phyloP scores from a whole-genome alignment of 2,113 vertebrate species.

The Oncorhynchus nerka region DNA sequence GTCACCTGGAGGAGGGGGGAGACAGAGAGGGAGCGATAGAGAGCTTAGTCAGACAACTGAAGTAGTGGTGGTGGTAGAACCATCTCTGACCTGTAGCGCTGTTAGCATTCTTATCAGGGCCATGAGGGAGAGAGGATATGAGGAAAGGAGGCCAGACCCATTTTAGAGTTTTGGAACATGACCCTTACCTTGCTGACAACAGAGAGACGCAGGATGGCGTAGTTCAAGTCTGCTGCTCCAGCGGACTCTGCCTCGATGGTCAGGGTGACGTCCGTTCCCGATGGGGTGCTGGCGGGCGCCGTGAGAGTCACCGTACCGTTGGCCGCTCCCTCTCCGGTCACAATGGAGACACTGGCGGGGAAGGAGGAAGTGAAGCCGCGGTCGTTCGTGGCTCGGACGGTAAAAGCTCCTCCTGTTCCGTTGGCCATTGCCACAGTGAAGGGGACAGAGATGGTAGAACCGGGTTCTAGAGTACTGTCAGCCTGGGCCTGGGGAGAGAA shows the following conservation, averaged over 20 bases:
- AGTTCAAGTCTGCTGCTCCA: slow-evolving; percentile 59
- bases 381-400: slow-evolving; percentile 59
- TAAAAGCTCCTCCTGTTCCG: slow-evolving; percentile 31
- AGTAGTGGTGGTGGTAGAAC: no score
- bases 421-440: slow-evolving; percentile 11
- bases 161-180: no score
- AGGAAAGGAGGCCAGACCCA: background rate
- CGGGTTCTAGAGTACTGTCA: slow-evolving; percentile 55
- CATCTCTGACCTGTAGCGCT: no score
- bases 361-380: slow-evolving; percentile 23
- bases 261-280: slow-evolving; percentile 66
- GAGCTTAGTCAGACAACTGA: background rate
- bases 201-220: slow-evolving; percentile 58
- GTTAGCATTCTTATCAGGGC: no score
- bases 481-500: slow-evolving; percentile 32
- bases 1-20: slow-evolving; percentile 45
- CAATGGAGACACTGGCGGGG: slow-evolving; percentile 30
- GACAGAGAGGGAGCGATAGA: background rate
- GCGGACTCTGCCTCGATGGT: slow-evolving; percentile 58
- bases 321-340: slow-evolving; percentile 35
- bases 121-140: no score
- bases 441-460: slow-evolving; percentile 50
- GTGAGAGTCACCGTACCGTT: slow-evolving; percentile 46
- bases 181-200: slow-evolving; percentile 58
- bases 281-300: slow-evolving; percentile 35